Base-by-base conservation (phyloP, 2,797 vertebrate species). In the Uromys caudimaculatus region DNA sequence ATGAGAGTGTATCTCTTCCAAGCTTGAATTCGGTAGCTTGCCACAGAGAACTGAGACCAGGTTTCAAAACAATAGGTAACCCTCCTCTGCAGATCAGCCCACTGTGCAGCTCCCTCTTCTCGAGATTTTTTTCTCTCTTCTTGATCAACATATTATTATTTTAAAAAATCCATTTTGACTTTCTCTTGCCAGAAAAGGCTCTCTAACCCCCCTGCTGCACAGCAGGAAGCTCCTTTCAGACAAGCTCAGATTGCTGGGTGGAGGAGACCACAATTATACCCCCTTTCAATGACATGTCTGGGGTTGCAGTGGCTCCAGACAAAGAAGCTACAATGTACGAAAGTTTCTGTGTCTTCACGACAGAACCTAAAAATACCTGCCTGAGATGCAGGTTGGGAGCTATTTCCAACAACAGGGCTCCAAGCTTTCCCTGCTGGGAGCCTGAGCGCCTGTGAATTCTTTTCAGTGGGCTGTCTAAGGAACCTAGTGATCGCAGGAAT, bases 331-430 rank as follows among this genome's bases (percentile, higher is more conserved):
- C 97, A 98, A 97, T 71, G 95, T 90, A 96, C 79, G 97, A 97
- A 97, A 98, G 96, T 97, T 98, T 98, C 96, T 96, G 94, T 76
- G 76, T 97, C 98, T 98, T 98, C 95, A 97, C 98, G 98, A 98
- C 98, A 98, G 95, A 91, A 88, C 97, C 98, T 99, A 98, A 98
- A 98, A 98, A 98, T 98, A 99, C 98, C 98, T 98, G 97, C 97
- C 2, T 2, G 97, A 97, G 94, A 82, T 96, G 97, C 97, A 98
- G 97, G 97, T 98, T 97, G 96, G 96, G 96, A 97, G 96, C 95
- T 97, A 92, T 98, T 98, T 98, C 92, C 95, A 95, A 86, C 92
- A 96, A 92, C 97, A 97, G 97, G 97, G 97, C 93, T 96, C 94
- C 91, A 64, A 91, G 82, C 90, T 85, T 98, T 97, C 97, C 98